Evolutionary conservation across 1,140 invertebrate species (phyloP).

Genomic region (Wiebesia pumilae): DNA sequence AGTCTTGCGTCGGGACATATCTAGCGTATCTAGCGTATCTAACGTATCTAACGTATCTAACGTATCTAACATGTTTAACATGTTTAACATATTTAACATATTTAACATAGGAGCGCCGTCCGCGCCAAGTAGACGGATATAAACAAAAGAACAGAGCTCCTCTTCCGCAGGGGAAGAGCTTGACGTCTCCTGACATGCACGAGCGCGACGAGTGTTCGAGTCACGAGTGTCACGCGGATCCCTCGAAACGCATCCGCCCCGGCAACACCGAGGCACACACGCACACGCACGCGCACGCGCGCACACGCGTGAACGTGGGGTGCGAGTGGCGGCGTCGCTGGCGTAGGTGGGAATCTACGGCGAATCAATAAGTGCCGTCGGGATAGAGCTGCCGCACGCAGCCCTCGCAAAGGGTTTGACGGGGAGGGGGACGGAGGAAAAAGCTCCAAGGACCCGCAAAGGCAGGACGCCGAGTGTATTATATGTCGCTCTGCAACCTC

Average conservation of each 20-base stretch:
- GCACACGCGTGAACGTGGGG: neutral
- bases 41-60: too few relatives aligned
- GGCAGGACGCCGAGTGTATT: neutral
- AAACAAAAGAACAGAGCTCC: too few relatives aligned
- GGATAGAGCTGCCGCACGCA: neutral
- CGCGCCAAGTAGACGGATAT: neutral
- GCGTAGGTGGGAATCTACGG: conserved; percentile 26
- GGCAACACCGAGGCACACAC: too few relatives aligned
- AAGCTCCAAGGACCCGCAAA: neutral
- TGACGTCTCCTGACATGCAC: neutral
- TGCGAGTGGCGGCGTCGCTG: too few relatives aligned
- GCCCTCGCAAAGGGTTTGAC: neutral
- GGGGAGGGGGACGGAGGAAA: neutral
- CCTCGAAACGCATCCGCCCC: too few relatives aligned
- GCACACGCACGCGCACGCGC: neutral
- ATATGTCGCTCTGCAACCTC: neutral
- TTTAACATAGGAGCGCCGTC: neutral
- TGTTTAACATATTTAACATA: too few relatives aligned
- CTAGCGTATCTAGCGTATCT: too few relatives aligned
- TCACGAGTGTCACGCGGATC: too few relatives aligned
- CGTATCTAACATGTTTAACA: too few relatives aligned
- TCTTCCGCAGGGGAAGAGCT: neutral
- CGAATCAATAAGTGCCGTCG: conserved; percentile 34
- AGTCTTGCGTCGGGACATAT: too few relatives aligned
- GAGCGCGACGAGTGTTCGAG: too few relatives aligned